Base-by-base conservation (phyloP, 1,140 invertebrate species). In the Hyposmocoma kahamanoa region DNA sequence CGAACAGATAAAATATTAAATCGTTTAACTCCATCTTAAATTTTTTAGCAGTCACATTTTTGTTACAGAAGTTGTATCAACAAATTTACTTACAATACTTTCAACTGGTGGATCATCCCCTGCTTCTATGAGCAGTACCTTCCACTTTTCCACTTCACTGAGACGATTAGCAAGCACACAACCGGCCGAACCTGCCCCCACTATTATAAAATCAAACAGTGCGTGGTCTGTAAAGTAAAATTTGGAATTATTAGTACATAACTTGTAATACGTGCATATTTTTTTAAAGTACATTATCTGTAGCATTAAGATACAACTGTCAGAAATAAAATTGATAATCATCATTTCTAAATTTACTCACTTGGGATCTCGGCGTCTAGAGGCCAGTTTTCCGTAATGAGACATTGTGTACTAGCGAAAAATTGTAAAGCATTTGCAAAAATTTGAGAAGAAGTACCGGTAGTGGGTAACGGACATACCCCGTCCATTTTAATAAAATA, bases 151-250 rank as follows among this genome's bases (percentile, higher is more conserved):
- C 56, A 88, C 78, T 67, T 90, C 89, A 18, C 87, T 86, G 3
- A 91, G 67, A 32, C 90, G 74, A 38, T 78, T 86, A 18, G 90
- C 90, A 5, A 91, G 62, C 21, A 89, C 83, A 11, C 87, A 86
- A 18, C 54, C 54, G 5, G 91, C 91, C 0, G 90, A 89, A 8
- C 92, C 92, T 8, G 90, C 92, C 1, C 92, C 92, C 18, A 86
- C 67, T 1, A 86, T 64, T 28, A 86, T 74, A 51, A 84, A 85
- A 41, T 86, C 82, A 47, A 62, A 65, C 17, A 18, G 42, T 11
- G 47, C 44, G 13, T 11, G 6, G 49, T 53, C 62, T 66, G 42
- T 18, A 54, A 66, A 30, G 15, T 32, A 38, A 42, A 15, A 17
- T 26, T 17, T 30, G 5, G 11, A 26, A 26, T 26, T 5, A 26